phyloP scores from a whole-genome alignment of 2,797 vertebrate genomes.

The Tinamus major region DNA sequence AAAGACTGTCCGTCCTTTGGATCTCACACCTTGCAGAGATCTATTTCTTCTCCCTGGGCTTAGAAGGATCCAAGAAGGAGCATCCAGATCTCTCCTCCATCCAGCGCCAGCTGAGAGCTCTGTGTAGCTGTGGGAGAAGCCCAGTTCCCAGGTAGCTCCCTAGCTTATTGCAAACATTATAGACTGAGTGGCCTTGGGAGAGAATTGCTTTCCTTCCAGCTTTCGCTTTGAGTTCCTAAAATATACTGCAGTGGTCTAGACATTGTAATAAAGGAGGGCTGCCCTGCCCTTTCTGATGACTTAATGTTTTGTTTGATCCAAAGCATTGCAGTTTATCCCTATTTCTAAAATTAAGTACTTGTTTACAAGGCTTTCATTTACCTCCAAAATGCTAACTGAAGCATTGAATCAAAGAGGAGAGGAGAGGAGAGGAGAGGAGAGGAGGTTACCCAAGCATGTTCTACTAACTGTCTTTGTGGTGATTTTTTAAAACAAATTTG shows the following conservation, averaged over 20 bases:
- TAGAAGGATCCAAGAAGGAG: not conserved
- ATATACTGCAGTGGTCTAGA: not conserved
- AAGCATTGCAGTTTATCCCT: not conserved
- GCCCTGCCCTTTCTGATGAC: not conserved
- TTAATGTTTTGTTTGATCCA: not conserved
- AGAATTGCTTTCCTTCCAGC: not conserved
- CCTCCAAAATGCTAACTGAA: not conserved
- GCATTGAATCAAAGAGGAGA: not conserved
- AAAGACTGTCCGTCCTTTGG: not conserved
- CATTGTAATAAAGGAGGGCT: not conserved
- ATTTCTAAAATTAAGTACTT: not conserved
- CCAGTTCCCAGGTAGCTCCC: not conserved
- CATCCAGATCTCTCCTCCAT: accelerated
- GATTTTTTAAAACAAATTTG: not conserved
- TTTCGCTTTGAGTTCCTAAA: not conserved
- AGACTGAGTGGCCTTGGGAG: not conserved
- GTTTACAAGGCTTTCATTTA: not conserved
- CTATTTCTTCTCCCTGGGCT: not conserved
- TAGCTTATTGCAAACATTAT: not conserved
- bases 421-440: too few species aligned
- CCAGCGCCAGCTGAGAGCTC: not conserved
- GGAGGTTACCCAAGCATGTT: not conserved
- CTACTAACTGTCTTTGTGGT: not conserved
- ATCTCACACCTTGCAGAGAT: not conserved
- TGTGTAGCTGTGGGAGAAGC: not conserved